Evolutionary conservation across 2,113 vertebrate genomes (phyloP), one percentile per base, ranked within the genome.

Genomic region (Caloenas nicobarica): DNA sequence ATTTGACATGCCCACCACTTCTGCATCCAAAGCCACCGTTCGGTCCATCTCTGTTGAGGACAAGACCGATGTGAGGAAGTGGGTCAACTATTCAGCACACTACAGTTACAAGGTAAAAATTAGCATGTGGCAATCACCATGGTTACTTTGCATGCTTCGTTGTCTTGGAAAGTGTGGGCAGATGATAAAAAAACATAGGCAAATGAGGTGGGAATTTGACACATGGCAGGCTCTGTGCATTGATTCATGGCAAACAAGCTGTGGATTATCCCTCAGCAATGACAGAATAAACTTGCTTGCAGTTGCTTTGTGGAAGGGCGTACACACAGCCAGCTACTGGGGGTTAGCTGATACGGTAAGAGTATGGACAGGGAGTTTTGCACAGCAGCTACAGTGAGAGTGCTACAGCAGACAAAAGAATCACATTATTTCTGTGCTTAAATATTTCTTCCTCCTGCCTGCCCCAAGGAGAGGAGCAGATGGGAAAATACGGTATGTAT

Each of bases 1-100:
- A 71, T 99, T 98, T 80, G 98, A 98, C 97, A 99, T 98, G 98
- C 99, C 98, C 34, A 97, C 98, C 17, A 98, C 98, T 8, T 98
- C 98, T 42, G 99, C 99, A 0, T 99, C 99, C 81, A 98, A 98
- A 96, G 97, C 98, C 31, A 54, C 98, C 0, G 96, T 99, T 36
- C 98, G 99, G 10, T 99, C 98, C 70, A 97, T 99, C 95, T 98
- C 98, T 2, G 98, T 99, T 8, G 98, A 98, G 89, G 98, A 98
- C 93, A 98, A 98, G 95, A 95, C 91, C 0, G 96, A 98, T 2
- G 95, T 99, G 72, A 98, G 98, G 96, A 99, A 99, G 85, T 99
- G 99, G 98, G 98, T 99, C 95, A 98, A 98, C 94, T 99, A 99
- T 89, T 98, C 98, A 48, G 98, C 99, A 78, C 99, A 99, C 95